phyloP scores from a whole-genome alignment of 2,113 vertebrate species.

The Thunnus maccoyii region DNA sequence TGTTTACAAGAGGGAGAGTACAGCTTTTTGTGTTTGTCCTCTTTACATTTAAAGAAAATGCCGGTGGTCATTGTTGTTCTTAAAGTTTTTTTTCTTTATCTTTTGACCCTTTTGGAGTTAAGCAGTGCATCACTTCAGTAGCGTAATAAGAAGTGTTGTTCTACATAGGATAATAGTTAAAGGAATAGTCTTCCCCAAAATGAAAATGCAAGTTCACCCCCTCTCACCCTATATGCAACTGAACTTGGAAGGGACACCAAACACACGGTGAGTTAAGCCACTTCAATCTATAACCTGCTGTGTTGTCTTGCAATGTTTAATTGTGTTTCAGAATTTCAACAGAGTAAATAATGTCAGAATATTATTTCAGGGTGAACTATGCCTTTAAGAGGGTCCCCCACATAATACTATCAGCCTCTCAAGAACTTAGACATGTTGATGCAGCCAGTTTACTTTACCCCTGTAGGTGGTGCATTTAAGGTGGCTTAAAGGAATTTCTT shows the following conservation, averaged over 20 bases:
- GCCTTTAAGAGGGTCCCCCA: conserved; percentile 5
- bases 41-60: conserved; percentile 57
- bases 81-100: conserved; percentile 29
- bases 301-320: background rate
- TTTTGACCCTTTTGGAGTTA: background rate
- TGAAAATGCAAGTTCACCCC: background rate
- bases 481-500: conserved; percentile 43
- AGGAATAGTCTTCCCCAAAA: background rate
- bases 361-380: background rate
- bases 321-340: background rate
- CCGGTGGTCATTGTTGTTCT: conserved; percentile 64
- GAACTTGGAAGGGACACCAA: background rate
- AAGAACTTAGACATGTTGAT: conserved; percentile 22
- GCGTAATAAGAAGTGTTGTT: conserved; percentile 1
- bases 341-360: background rate
- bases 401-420: conserved; percentile 35
- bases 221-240: conserved; percentile 4
- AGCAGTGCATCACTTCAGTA: conserved; percentile 12
- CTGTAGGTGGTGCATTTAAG: conserved; percentile 27
- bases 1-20: conserved; percentile 51
- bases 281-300: background rate
- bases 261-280: background rate
- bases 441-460: conserved; percentile 11
- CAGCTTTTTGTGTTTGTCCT: conserved; percentile 26
- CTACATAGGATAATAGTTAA: conserved; percentile 15